Evolutionary conservation across 2,888 invertebrate species (phyloP), one percentile per base, ranked within the genome.

Genomic region (Danaus chrysippus): DNA sequence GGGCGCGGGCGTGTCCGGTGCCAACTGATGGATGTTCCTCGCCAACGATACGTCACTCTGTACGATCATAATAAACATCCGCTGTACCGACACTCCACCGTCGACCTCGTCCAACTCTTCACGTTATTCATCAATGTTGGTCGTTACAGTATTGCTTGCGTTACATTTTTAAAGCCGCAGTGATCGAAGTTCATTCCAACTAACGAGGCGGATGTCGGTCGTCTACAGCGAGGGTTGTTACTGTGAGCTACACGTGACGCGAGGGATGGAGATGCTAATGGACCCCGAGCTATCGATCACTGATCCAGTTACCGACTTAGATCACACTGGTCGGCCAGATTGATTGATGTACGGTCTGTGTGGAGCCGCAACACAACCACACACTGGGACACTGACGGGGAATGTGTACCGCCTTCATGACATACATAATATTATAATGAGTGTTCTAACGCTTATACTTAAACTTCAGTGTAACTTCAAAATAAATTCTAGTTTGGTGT

Each of bases 281-380:
- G 49, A 10, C 49, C n/a, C 49, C 15, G 15, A 17, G 49, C 49
- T 17, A 49, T 49, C 49, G 49, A 49, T 49, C 49, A 49, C 49
- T 10, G 15, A 17, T 49, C 49, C 17, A 49, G 49, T 49, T 49
- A 46, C 10, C 15, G 17, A 49, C 17, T 17, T 49, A 49, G 49
- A 17, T 17, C 49, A 49, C 8, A 49, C 17, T 49, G 17, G 49
- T 10, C 46, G 11, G 10, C 9, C 17, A 49, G 17, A 49, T 49
- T 49, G 49, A 49, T 49, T 17, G 49, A 49, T 17, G 49, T 49
- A 49, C 17, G 10, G 10, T 34, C 3, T 34, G 49, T 49, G 17
- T 49, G 15, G 10, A 10, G 49, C 17, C 15, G 49, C 17, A 49
- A 49, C 5, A 13, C 13, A 34, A 34, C 23, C 23, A 34, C 23